Percentiles rank a stretch among this genome's conserved stretches.
These are phyloP conservation scores for Brienomyrus longianalis DNA, from an alignment of 2,113 vertebrate genomes.

Conservation along the genomic window DNA sequence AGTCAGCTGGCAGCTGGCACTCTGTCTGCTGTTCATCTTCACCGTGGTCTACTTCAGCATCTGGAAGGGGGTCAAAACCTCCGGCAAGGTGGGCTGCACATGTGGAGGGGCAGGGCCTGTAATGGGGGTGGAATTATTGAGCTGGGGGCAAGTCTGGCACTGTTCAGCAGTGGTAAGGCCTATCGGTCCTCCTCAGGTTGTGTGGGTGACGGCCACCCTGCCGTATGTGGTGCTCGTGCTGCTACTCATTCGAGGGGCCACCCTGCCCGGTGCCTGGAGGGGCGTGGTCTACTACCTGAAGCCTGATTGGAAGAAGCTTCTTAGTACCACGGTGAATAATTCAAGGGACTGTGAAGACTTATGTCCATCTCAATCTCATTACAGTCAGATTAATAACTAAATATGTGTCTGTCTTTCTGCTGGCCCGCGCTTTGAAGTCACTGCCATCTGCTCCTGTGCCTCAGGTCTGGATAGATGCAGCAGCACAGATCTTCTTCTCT, in stretches of 20 bases:
- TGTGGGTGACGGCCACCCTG: constrained; percentile 96
- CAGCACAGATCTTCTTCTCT: constrained; percentile 97
- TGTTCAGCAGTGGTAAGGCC: background rate
- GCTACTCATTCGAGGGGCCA: constrained; percentile 83
- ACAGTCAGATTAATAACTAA: background rate
- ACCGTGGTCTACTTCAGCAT: constrained; percentile 94
- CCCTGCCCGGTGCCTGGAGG: constrained; percentile 90
- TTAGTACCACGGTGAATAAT: constrained; percentile 75
- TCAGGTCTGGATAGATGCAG: constrained; percentile 95
- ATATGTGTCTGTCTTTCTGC: background rate
- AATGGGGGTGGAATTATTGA: background rate
- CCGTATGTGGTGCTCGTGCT: constrained; percentile 84
- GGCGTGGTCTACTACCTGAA: constrained; percentile 90
- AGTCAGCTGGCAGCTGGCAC: constrained; percentile 87
- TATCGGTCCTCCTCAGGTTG: constrained; percentile 67
- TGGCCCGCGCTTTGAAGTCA: background rate
- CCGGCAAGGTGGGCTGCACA: constrained; percentile 82
- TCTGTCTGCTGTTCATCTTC: constrained; percentile 91
- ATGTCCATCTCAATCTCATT: background rate
- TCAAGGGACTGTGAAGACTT: background rate
- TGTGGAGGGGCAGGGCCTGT: no score
- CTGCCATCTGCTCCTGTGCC: background rate
- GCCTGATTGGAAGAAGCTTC: constrained; percentile 86
- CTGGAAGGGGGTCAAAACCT: constrained; percentile 98
- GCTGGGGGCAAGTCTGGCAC: background rate